These are phyloP conservation scores for Drosophila sechellia DNA, from an alignment of 1,140 invertebrate species.

Conservation along the genomic window DNA sequence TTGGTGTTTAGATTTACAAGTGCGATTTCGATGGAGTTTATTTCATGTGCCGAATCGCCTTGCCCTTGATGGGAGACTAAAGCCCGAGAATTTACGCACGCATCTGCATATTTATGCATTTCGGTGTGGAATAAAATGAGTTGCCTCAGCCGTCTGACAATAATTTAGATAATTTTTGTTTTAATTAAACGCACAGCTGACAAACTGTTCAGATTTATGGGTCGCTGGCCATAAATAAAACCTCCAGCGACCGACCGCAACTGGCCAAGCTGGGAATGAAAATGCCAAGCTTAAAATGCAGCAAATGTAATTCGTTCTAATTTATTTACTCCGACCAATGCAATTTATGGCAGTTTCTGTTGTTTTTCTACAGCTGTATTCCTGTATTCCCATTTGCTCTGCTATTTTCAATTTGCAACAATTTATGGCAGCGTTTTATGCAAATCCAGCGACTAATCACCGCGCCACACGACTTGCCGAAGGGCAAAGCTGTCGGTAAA, in stretches of 20 bases:
- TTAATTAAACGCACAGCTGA: conserved; percentile 77
- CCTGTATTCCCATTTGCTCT: conserved; percentile 9
- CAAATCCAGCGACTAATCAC: conserved; percentile 74
- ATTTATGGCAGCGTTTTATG: conserved; percentile 76
- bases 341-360: conserved; percentile 67
- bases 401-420: conserved; percentile 70
- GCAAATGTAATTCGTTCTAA: conserved; percentile 69
- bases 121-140: conserved; percentile 40
- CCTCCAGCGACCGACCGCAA: conserved; percentile 49
- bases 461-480: conserved; percentile 28
- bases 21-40: conserved; percentile 66
- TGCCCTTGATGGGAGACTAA: conserved; percentile 24
- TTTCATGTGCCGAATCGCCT: conserved; percentile 51
- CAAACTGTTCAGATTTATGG: conserved; percentile 69
- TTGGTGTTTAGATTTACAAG: conserved; percentile 72
- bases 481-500: conserved; percentile 41
- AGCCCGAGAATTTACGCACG: conserved; percentile 20
- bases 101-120: conserved; percentile 47
- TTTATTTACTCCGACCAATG: conserved; percentile 73
- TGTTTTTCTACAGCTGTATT: conserved; percentile 7
- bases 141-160: conserved; percentile 26
- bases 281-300: conserved; percentile 52
- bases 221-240: conserved; percentile 66
- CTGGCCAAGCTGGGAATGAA: conserved; percentile 29
- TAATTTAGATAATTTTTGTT: conserved; percentile 80